Percentiles rank a stretch among this genome's conserved stretches.
phyloP scores from a whole-genome alignment of 2,888 invertebrate genomes.

The Galeruca laticollis region DNA sequence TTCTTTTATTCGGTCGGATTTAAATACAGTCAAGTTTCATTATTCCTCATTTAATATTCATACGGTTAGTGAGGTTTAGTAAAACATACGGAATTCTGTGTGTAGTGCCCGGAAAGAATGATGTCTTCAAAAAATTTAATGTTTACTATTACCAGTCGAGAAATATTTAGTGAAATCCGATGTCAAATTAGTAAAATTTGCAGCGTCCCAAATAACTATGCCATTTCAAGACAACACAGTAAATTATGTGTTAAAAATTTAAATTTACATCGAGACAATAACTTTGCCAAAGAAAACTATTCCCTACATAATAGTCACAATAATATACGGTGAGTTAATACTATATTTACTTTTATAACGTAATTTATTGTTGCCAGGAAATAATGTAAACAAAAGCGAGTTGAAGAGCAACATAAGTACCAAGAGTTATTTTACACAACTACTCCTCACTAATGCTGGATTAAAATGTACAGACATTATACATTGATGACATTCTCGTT shows the following conservation, averaged over 20 bases:
- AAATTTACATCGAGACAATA: slow-evolving; percentile 41
- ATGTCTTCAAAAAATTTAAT: slow-evolving; percentile 50
- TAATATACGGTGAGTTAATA: slow-evolving; percentile 62
- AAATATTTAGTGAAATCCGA: slow-evolving; percentile 54
- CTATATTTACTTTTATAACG: not conserved
- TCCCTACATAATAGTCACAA: slow-evolving; percentile 60
- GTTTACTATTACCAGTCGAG: slow-evolving; percentile 57
- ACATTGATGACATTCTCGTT: too few species aligned
- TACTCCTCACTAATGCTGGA: not conserved
- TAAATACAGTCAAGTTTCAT: slow-evolving; percentile 53
- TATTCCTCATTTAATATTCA: slow-evolving; percentile 36
- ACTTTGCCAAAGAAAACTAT: slow-evolving; percentile 56
- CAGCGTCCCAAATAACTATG: slow-evolving; percentile 73
- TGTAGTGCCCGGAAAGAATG: slow-evolving; percentile 41
- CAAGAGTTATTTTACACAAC: not conserved
- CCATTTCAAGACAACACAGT: slow-evolving; percentile 67
- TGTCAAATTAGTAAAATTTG: slow-evolving; percentile 72
- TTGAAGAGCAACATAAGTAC: not conserved
- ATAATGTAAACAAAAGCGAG: slow-evolving; percentile 12
- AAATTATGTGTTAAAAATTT: slow-evolving; percentile 45
- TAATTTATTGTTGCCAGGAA: not conserved
- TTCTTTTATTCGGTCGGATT: slow-evolving; percentile 54
- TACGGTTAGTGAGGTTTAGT: not conserved
- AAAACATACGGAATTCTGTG: slow-evolving; percentile 21
- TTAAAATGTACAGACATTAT: too few species aligned